A percentile compares a stretch with the other conserved stretches of the same genome.
phyloP scores from a whole-genome alignment of 1,140 invertebrate genomes.

The Bradysia coprophila region DNA sequence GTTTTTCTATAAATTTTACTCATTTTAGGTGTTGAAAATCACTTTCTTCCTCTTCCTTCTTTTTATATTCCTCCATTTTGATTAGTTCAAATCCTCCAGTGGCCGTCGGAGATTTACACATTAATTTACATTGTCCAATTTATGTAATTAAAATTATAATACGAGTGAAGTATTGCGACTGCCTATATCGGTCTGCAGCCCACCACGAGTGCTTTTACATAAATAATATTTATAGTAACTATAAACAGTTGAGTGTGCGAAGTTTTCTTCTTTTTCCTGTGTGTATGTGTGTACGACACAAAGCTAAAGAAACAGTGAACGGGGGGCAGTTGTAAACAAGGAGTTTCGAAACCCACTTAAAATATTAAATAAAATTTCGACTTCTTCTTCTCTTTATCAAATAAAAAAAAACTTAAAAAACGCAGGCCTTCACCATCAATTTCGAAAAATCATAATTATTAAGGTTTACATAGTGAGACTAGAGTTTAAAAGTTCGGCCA shows the following conservation, averaged over 20 bases:
- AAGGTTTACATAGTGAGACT: not conserved
- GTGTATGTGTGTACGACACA: no score
- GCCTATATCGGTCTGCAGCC: not conserved
- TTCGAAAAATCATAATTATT: not conserved
- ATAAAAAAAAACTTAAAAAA: not conserved
- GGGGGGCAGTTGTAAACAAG: no score
- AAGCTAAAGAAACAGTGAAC: no score
- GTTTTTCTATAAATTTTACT: no score
- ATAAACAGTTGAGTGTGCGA: not conserved
- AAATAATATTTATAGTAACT: not conserved
- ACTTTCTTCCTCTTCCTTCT: no score
- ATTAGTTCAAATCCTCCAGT: constrained; percentile 1
- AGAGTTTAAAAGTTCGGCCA: constrained; percentile 17
- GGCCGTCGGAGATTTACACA: not conserved
- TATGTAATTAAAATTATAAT: constrained; percentile 1
- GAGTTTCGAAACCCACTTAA: no score
- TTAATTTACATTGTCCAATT: not conserved
- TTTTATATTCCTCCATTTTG: no score
- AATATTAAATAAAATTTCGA: no score
- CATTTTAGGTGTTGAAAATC: no score
- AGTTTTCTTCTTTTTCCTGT: no score
- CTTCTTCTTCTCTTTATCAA: no score
- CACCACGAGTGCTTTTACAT: not conserved
- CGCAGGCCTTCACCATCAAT: not conserved
- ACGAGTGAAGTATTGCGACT: not conserved